phyloP scores from a whole-genome alignment of 2,888 invertebrate genomes.

The Lasioglossum leucozonium region DNA sequence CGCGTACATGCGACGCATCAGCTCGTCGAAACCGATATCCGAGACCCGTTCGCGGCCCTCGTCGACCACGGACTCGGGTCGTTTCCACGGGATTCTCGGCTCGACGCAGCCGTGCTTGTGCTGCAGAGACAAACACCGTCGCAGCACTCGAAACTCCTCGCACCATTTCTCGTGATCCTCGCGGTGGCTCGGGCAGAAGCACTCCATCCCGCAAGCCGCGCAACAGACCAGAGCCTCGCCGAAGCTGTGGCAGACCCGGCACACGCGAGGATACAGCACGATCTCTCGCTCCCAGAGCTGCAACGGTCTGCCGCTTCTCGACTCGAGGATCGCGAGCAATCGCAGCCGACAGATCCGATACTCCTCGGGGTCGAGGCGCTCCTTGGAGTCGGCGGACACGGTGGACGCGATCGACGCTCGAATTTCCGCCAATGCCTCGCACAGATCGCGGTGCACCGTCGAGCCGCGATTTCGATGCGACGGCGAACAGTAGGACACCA shows the following conservation, averaged over 20 bases:
- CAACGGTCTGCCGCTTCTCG: slow-evolving; percentile 86
- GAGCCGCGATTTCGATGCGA: slow-evolving; percentile 88
- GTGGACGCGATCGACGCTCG: slow-evolving; percentile 85
- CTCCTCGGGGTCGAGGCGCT: slow-evolving; percentile 86
- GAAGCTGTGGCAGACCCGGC: slow-evolving; percentile 85
- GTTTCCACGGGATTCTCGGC: slow-evolving; percentile 86
- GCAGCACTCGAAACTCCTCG: slow-evolving; percentile 87
- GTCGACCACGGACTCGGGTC: too few relatives aligned
- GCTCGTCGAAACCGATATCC: slow-evolving; percentile 85
- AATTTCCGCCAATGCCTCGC: slow-evolving; percentile 87
- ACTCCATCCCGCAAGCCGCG: slow-evolving; percentile 87
- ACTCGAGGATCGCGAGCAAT: slow-evolving; percentile 87
- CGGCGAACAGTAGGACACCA: slow-evolving; percentile 88
- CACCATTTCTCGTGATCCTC: slow-evolving; percentile 88
- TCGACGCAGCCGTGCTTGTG: slow-evolving; percentile 86
- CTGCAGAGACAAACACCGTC: slow-evolving; percentile 87
- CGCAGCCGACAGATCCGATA: slow-evolving; percentile 88
- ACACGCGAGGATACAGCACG: slow-evolving; percentile 89
- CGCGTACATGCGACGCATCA: slow-evolving; percentile 85
- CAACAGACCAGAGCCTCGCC: slow-evolving; percentile 86
- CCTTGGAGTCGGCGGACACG: slow-evolving; percentile 81
- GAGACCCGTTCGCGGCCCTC: slow-evolving; percentile 75
- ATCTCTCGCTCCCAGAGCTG: slow-evolving; percentile 89
- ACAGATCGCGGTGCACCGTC: slow-evolving; percentile 87
- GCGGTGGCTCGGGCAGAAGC: slow-evolving; percentile 86